Evolutionary conservation across 2,888 invertebrate species (phyloP).

Genomic region (Clitarchus hookeri): DNA sequence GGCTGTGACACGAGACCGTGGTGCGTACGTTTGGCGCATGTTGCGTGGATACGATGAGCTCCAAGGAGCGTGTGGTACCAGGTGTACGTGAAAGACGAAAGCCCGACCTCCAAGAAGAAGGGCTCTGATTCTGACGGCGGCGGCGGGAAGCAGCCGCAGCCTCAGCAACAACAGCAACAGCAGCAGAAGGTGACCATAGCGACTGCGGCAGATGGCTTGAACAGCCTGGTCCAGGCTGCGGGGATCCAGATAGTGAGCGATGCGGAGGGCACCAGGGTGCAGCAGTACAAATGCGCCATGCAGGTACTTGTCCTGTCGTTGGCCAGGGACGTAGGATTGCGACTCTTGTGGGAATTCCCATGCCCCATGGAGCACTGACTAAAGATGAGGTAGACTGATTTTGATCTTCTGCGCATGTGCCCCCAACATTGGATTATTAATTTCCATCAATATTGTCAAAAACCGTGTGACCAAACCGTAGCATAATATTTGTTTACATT

Average conservation of each 20-base stretch:
- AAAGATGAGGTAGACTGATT: too few relatives aligned
- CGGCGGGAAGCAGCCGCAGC: slow-evolving; percentile 26
- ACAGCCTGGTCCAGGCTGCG: slow-evolving; percentile 49
- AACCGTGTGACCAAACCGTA: too few relatives aligned
- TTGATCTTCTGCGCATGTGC: too few relatives aligned
- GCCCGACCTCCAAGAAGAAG: slow-evolving; percentile 44
- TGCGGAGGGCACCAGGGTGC: slow-evolving; percentile 51
- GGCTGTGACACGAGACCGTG: not conserved
- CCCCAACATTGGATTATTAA: too few relatives aligned
- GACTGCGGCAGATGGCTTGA: slow-evolving; percentile 45
- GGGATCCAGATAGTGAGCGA: slow-evolving; percentile 55
- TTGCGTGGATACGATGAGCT: not conserved
- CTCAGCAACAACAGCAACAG: slow-evolving; percentile 35
- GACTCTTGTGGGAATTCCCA: too few relatives aligned
- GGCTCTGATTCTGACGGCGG: slow-evolving; percentile 34
- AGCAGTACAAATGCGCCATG: slow-evolving; percentile 57
- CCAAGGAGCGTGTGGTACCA: slow-evolving; percentile 39
- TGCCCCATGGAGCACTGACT: too few relatives aligned
- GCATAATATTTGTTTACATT: too few relatives aligned
- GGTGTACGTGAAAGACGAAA: slow-evolving; percentile 64
- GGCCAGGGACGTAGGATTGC: too few relatives aligned
- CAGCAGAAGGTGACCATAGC: slow-evolving; percentile 44
- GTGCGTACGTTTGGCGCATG: not conserved
- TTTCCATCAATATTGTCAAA: too few relatives aligned
- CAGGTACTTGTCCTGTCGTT: slow-evolving; percentile 49